These are phyloP conservation scores for Perca flavescens DNA, from an alignment of 2,113 vertebrate species.

Conservation along the genomic window DNA sequence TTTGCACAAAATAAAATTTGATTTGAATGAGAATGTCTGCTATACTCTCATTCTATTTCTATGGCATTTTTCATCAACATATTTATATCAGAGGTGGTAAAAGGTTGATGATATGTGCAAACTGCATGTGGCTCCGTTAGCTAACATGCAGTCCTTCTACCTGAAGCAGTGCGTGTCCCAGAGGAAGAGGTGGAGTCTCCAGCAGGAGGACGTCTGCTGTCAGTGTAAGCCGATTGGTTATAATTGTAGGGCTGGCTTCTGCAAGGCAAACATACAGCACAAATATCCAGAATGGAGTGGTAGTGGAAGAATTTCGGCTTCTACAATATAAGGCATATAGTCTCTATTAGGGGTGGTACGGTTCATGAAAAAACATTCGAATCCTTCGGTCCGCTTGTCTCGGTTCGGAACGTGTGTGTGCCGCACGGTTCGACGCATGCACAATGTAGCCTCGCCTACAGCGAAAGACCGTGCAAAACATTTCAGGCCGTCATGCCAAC, in stretches of 20 bases:
- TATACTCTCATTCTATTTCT: too few species aligned
- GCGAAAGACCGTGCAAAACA: too few species aligned
- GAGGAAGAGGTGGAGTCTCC: conserved; percentile 54
- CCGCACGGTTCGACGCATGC: too few species aligned
- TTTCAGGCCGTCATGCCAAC: too few species aligned
- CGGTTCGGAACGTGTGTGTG: too few species aligned
- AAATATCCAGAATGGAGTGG: background rate
- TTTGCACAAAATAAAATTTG: too few species aligned
- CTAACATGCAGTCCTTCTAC: conserved; percentile 51
- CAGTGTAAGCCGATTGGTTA: conserved; percentile 19
- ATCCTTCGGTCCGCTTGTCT: too few species aligned
- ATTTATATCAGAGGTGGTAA: background rate
- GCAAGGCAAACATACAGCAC: conserved; percentile 27
- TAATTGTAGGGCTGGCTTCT: conserved; percentile 63
- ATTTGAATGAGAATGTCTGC: too few species aligned
- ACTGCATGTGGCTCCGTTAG: background rate
- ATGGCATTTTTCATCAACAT: background rate
- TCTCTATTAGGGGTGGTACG: too few species aligned
- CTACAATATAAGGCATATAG: too few species aligned
- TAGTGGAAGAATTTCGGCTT: background rate
- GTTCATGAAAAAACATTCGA: too few species aligned
- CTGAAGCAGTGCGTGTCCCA: conserved; percentile 83
- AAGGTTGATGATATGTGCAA: background rate
- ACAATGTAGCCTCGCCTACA: too few species aligned
- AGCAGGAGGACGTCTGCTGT: conserved; percentile 26